Evolutionary conservation across 2,113 vertebrate genomes (phyloP), one percentile per base, ranked within the genome.

Genomic region (Carettochelys insculpta): DNA sequence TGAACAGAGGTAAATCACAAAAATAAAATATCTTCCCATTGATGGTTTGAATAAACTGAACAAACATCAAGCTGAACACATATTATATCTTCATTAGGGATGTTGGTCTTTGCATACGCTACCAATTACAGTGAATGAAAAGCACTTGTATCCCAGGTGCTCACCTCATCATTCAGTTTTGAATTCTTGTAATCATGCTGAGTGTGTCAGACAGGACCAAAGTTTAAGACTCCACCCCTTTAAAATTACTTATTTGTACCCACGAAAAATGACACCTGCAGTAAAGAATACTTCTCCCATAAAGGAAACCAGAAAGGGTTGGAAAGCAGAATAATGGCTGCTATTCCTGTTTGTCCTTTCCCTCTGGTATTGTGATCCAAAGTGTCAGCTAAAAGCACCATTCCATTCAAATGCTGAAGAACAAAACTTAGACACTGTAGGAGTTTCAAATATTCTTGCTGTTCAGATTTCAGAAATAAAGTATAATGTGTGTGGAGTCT

Each of bases 91-190:
- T 88, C 85, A 88, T 88, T 92, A 88, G 61, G 48, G 47, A 48
- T 51, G 81, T 0, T 75, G 71, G 84, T 19, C 86, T 48, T 24
- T 5, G 13, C 41, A 16, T 82, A 90, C 90, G 93, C 83, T 82
- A 91, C 27, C 84, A 83, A 78, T 94, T 85, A 87, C 61, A 77
- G 78, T 77, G 95, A 87, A 94, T 92, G 90, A 92, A 86, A 95
- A 94, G 84, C 89, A 94, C 71, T 95, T 85, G 77, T 54, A 73
- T 38, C 58, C 50, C 80, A 78, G 92, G 48, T n/a, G 77, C 51
- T 82, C 84, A 90, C 86, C 43, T 79, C 50, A 80, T 61, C 20
- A 75, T 43, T 94, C 87, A 94, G 71, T 45, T 80, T 85, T 87
- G 24, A 25, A 20, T 41, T 90, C 92, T 82, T 81, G 31, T 87